Percentiles rank a stretch among this genome's conserved stretches.
Conservation (phyloP, 2,888 invertebrate species). For the Caenorhabditis macrosperma region DNA sequence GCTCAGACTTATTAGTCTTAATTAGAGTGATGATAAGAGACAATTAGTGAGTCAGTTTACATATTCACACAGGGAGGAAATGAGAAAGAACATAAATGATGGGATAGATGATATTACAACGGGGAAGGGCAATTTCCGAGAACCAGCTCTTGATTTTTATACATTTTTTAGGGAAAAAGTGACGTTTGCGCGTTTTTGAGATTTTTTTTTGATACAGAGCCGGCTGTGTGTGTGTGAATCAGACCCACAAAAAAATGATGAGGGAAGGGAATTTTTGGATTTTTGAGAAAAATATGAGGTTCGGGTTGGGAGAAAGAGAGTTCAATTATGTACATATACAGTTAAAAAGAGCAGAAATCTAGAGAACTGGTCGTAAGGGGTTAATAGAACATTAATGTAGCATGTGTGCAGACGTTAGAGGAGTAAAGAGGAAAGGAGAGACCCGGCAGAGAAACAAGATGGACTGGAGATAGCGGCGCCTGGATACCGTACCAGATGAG, state of each 20-base stretch:
- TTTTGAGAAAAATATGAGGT: constrained; percentile 9
- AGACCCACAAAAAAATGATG: constrained; percentile 20
- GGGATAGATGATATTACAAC: constrained; percentile 3
- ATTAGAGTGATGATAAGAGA: constrained; percentile 10
- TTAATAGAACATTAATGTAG: constrained; percentile 6
- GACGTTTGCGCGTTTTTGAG: constrained; percentile 15
- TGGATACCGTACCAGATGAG: constrained; percentile 21
- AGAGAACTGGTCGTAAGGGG: neutral
- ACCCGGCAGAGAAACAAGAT: constrained; percentile 1
- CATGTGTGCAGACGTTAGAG: neutral
- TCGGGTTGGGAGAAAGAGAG: neutral
- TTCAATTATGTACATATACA: constrained; percentile 54
- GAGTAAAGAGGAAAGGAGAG: neutral
- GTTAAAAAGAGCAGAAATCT: constrained; percentile 9
- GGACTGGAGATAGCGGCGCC: neutral
- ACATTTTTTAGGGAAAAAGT: constrained; percentile 27
- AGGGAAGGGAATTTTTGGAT: neutral
- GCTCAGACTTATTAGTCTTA: constrained; percentile 32
- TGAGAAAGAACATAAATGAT: neutral
- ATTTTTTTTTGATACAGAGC: constrained; percentile 45
- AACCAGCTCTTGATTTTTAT: constrained; percentile 52
- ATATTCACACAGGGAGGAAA: constrained; percentile 42
- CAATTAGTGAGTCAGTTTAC: constrained; percentile 50
- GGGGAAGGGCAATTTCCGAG: constrained; percentile 21
- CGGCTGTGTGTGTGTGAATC: constrained; percentile 45